Base-by-base conservation (phyloP, 2,888 invertebrate genomes). In the Drosophila niveifrons region DNA sequence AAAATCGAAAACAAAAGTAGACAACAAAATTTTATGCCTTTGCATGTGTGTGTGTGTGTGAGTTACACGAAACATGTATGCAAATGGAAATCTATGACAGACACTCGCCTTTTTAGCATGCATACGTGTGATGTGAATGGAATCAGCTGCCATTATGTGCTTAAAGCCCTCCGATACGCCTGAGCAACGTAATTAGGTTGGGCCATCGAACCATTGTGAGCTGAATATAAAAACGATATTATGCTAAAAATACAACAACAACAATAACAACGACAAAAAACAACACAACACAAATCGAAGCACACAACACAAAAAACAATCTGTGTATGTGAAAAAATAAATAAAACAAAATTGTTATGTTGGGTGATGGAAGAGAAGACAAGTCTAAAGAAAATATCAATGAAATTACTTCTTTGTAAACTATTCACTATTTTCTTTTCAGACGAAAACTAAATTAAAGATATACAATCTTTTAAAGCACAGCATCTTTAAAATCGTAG, bases 1-100 rank as follows among this genome's bases (percentile, higher is more conserved):
- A 23, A 23, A 23, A 23, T 23, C 23, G 23, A 23, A 23, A 23
- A 23, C 23, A 10, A 34, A 72, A 46, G 70, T 75, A 78, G 85
- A 81, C 75, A 73, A 82, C 85, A 87, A 82, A 82, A 80, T 86
- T 87, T 79, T 81, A 86, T 87, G 78, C 53, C 15, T 57, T 59
- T 61, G 51, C 58, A n/a, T 23, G 23, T 23, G 23, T 23, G 23
- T 18, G 18, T 4, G 69, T 78, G 77, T 76, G 64, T 80, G 82
- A 77, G 56, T 78, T 79, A 69, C 81, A 82, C 69, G 75, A 57
- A 70, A 18, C 68, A 23, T 23, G 64, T 63, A 78, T 79, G 75
- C 52, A 75, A 74, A 79, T 79, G 36, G 47, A 65, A 61, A 72
- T 75, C 75, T 75, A 75, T 68, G 75, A 51, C 46, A 52, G 56